A percentile compares a stretch with the other conserved stretches of the same genome.
phyloP scores from a whole-genome alignment of 2,797 vertebrate species.

The Pyrocephalus nanus region DNA sequence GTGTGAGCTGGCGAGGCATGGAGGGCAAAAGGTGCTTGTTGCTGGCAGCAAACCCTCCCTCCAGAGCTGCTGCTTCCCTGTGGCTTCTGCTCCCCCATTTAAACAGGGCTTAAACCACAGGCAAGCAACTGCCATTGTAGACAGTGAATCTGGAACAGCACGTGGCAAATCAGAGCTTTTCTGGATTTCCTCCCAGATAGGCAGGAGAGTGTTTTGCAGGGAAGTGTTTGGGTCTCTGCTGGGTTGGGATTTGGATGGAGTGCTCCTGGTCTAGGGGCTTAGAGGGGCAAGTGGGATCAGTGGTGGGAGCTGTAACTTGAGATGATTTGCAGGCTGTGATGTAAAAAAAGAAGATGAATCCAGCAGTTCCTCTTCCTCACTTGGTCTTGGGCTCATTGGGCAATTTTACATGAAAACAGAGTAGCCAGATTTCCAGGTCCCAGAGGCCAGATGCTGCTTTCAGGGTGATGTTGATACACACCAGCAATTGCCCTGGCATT shows the following conservation, averaged over 20 bases:
- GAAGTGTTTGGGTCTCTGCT: rapidly evolving
- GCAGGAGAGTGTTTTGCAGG: background rate
- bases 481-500: background rate
- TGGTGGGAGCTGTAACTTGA: background rate
- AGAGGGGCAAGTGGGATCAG: background rate
- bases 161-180: background rate
- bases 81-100: background rate
- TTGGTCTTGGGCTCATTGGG: rapidly evolving
- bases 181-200: background rate
- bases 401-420: background rate
- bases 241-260: background rate
- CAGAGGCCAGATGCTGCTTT: background rate
- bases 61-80: background rate
- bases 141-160: background rate
- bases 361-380: background rate
- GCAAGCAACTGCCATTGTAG: background rate
- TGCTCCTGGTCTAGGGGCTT: background rate
- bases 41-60: background rate
- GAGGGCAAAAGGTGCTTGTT: background rate
- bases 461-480: background rate
- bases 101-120: background rate
- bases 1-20: rapidly evolving
- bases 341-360: background rate
- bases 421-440: background rate
- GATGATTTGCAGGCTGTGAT: background rate